These are phyloP conservation scores for Drosophila fuyamai DNA, from an alignment of 1,140 invertebrate species.

Conservation along the genomic window DNA sequence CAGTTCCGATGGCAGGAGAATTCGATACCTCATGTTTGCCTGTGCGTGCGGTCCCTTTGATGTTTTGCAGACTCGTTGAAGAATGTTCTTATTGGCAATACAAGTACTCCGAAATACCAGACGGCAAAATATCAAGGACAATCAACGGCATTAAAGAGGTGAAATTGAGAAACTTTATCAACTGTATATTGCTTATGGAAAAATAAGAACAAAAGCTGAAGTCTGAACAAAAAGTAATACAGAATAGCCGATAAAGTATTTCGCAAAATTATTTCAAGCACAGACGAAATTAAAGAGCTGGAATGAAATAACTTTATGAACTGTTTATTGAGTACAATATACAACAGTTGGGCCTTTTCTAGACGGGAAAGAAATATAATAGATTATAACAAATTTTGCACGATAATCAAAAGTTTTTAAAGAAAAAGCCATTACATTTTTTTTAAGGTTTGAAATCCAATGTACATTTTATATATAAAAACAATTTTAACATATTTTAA, in stretches of 20 bases:
- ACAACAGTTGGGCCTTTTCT: no score
- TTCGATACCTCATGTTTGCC: constrained; percentile 1
- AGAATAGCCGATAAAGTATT: no score
- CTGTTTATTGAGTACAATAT: background rate
- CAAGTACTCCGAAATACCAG: constrained; percentile 18
- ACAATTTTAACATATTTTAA: no score
- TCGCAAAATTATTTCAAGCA: background rate
- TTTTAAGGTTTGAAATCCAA: no score
- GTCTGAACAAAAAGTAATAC: no score
- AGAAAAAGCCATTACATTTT: no score
- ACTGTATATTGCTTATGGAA: background rate
- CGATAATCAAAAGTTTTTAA: no score
- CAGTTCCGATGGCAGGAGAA: background rate
- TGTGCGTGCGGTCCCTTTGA: constrained; percentile 23
- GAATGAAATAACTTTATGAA: background rate
- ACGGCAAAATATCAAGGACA: background rate
- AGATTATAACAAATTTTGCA: no score
- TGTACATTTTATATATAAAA: no score
- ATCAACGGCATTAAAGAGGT: background rate
- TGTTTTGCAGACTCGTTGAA: constrained; percentile 1
- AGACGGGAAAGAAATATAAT: no score
- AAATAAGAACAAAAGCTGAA: no score
- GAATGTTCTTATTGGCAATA: constrained; percentile 24
- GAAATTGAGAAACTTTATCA: background rate
- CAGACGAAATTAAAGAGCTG: background rate